phyloP scores from a whole-genome alignment of 2,113 vertebrate species.

The Nothoprocta perdicaria region DNA sequence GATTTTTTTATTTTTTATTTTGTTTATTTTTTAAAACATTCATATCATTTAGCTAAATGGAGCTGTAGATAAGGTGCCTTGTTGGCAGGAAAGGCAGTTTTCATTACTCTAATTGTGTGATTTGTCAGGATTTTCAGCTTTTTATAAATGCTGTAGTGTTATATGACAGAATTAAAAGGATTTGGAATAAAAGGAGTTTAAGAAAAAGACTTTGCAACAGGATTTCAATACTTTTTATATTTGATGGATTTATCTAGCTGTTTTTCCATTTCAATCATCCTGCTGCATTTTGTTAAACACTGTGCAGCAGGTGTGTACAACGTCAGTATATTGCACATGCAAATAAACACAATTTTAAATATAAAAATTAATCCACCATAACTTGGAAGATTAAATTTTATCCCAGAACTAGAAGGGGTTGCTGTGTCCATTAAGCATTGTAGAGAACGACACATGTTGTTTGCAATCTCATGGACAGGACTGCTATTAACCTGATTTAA shows the following conservation, averaged over 20 bases:
- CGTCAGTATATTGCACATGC: constrained; percentile 73
- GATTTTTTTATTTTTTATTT: neutral
- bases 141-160: constrained; percentile 85
- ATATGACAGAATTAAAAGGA: constrained; percentile 87
- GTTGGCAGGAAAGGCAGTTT: constrained; percentile 77
- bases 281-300: constrained; percentile 76
- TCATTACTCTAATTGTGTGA: constrained; percentile 89
- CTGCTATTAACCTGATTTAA: constrained; percentile 70
- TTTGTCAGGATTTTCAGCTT: constrained; percentile 88
- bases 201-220: constrained; percentile 84
- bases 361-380: constrained; percentile 81
- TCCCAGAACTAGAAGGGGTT: constrained; percentile 12
- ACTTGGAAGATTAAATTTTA: constrained; percentile 79
- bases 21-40: neutral
- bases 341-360: constrained; percentile 79
- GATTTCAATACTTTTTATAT: constrained; percentile 84
- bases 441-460: constrained; percentile 59
- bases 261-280: constrained; percentile 80
- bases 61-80: constrained; percentile 74
- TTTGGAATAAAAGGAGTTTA: constrained; percentile 85
- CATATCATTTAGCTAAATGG: constrained; percentile 70
- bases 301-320: constrained; percentile 81
- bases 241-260: constrained; percentile 80
- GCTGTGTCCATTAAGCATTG: constrained; percentile 73
- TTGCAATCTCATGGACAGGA: constrained; percentile 54